Evolutionary conservation across 2,113 vertebrate species (phyloP), one percentile per base, ranked within the genome.

Genomic region (Petrocephalus zakoni): DNA sequence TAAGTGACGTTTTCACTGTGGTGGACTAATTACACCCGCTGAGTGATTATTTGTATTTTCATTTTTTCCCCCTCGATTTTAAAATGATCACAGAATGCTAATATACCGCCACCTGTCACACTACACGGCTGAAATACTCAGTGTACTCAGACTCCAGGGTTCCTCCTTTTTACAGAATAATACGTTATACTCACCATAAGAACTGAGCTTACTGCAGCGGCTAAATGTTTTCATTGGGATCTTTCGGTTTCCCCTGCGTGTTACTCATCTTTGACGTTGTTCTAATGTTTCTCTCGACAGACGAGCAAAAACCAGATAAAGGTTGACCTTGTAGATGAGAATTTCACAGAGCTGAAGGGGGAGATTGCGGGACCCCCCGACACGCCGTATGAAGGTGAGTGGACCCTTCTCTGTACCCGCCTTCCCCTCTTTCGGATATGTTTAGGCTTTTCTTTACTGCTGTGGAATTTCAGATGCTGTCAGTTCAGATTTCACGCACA

Each of bases 261-360:
- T 49, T 53, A 88, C 87, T 90, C 29, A 53, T 85, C 55, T 64
- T 0, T 85, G 86, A 22, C 19, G 34, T 82, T 34, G 13, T 61
- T 10, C 78, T 72, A 13, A 22, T 49, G 7, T 34, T 85, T 87
- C 4, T 91, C 11, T 87, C 95, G 89, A 85, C 96, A 99, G 98
- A 99, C 98, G 85, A 99, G 98, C 97, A 99, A 99, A 97, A 99
- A 99, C 96, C 98, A 99, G 96, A 99, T 99, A 93, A 99, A 99
- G 95, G 98, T 99, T 94, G 98, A 99, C 94, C 96, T 99, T 95
- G 98, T 99, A 96, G 98, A 99, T 95, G 98, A 99, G 93, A 99
- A 99, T 95, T 99, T 99, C 96, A 99, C 98, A 96, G 98, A 99
- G 95, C 96, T 99, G 93, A 98, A 97, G 95, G 98, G 98, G 92